These are phyloP conservation scores for Danaus chrysippus DNA, from an alignment of 2,888 invertebrate genomes.

Conservation along the genomic window DNA sequence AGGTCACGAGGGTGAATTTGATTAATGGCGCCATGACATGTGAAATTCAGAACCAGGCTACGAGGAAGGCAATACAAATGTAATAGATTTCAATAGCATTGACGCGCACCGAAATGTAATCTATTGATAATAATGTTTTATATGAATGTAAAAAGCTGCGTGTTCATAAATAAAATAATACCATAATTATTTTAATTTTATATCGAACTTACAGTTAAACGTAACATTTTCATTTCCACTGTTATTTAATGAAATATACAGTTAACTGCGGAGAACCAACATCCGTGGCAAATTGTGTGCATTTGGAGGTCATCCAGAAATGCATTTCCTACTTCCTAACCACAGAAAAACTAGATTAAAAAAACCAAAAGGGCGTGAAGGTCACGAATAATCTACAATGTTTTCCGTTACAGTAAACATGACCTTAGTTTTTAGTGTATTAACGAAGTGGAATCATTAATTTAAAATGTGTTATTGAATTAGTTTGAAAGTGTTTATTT, in stretches of 20 bases:
- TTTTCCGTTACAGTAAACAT: conserved; percentile 41
- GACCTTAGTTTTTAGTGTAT: conserved; percentile 10
- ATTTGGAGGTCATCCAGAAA: conserved; percentile 34
- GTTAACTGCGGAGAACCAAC: conserved; percentile 9
- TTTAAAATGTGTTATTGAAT: background rate
- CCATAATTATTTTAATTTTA: too few species aligned
- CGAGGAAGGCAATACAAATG: conserved; percentile 21
- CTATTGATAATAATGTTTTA: conserved; percentile 11
- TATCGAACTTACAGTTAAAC: too few species aligned
- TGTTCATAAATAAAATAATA: too few species aligned
- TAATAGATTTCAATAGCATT: conserved; percentile 16
- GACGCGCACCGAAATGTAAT: conserved; percentile 10
- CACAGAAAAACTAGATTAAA: conserved; percentile 45
- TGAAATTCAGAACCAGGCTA: conserved; percentile 44
- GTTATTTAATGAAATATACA: conserved; percentile 6
- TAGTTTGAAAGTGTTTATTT: background rate
- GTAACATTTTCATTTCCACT: background rate
- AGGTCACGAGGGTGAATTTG: conserved; percentile 53
- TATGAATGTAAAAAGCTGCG: background rate
- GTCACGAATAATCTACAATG: conserved; percentile 49
- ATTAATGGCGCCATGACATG: conserved; percentile 62
- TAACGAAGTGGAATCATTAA: background rate
- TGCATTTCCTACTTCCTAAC: conserved; percentile 48
- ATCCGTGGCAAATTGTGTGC: conserved; percentile 39
- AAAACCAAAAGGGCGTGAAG: conserved; percentile 48